Evolutionary conservation across 2,113 vertebrate species (phyloP).

Genomic region (Chionodraco myersi): DNA sequence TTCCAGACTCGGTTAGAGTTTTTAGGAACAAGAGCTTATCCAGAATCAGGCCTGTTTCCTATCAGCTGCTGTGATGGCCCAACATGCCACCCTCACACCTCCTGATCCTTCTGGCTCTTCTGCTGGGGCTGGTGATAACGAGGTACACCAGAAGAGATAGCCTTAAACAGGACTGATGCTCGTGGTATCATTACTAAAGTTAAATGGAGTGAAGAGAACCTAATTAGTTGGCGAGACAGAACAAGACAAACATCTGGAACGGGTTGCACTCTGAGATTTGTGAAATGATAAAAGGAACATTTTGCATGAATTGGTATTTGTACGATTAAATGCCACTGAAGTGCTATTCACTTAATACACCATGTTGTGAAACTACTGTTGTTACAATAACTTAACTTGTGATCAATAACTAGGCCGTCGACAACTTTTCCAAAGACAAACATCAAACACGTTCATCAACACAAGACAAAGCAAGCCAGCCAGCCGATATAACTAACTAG

Average conservation of each 20-base stretch:
- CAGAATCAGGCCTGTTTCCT: conserved; percentile 34
- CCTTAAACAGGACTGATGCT: conserved; percentile 13
- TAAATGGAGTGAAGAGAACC: conserved; percentile 18
- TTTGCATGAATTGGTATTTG: too few relatives aligned
- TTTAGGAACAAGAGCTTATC: conserved; percentile 46
- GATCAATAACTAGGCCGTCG: too few relatives aligned
- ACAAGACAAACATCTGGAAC: conserved; percentile 19
- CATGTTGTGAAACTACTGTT: too few relatives aligned
- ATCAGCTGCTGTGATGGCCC: conserved; percentile 43
- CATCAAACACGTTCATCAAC: too few relatives aligned
- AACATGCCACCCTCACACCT: conserved; percentile 40
- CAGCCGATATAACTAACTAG: too few relatives aligned
- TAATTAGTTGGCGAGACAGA: conserved; percentile 14
- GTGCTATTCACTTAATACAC: too few relatives aligned
- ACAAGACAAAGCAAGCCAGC: too few relatives aligned
- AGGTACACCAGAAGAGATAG: conserved; percentile 47
- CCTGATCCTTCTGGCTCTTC: conserved; percentile 30
- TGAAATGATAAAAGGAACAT: neutral
- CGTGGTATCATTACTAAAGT: conserved; percentile 9
- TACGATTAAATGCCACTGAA: too few relatives aligned
- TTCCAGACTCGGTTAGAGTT: conserved; percentile 44
- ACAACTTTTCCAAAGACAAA: too few relatives aligned
- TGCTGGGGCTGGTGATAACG: conserved; percentile 44
- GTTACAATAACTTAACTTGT: too few relatives aligned
- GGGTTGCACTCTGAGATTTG: neutral